Base-by-base conservation (phyloP, 2,113 vertebrate species). In the Pelmatolapia mariae region DNA sequence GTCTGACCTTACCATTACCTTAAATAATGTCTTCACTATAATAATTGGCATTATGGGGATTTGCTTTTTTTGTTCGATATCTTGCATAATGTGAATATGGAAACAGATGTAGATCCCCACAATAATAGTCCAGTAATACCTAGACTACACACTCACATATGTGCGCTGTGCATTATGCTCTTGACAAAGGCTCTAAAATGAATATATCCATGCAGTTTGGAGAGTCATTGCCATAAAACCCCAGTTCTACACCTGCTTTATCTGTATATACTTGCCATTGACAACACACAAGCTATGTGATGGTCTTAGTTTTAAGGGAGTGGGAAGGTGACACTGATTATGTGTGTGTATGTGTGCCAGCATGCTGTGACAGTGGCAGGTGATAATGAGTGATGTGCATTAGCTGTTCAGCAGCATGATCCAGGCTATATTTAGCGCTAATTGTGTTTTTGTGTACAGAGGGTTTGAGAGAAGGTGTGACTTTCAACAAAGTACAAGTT, bases 331-430 rank as follows among this genome's bases (percentile, higher is more conserved):
- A 84, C 63, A 73, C 33, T 80, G 36, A 73, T 43, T 52, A 38
- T 85, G 18, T 56, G 11, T 76, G n/a, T 50, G n/a, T 82, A 12
- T 68, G 82, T 73, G 63, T 40, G 81, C 10, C 73, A 78, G 73
- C 73, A 50, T 78, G 73, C 52, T 38, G 13, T 92, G 90, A 87
- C 82, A 89, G 83, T 83, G 80, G 52, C 61, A 76, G 90, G 87
- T 61, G 82, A 88, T 93, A 91, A 93, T 93, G 92, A 95, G 87
- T 94, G 93, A 96, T 94, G 90, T 90, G 52, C 86, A 84, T 94
- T 92, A 78, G 84, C 33, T 16, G 26, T 85, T 90, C 57, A 89
- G 73, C 66, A 86, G 84, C 68, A 24, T 80, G 90, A 87, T 71
- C 33, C 38, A 5, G 22, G 68, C 90, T 94, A 94, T 91, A 90